Percentiles rank a stretch among this genome's conserved stretches.
Evolutionary conservation across 2,888 invertebrate species (phyloP).

Genomic region (Thysanoteuthis rhombus): DNA sequence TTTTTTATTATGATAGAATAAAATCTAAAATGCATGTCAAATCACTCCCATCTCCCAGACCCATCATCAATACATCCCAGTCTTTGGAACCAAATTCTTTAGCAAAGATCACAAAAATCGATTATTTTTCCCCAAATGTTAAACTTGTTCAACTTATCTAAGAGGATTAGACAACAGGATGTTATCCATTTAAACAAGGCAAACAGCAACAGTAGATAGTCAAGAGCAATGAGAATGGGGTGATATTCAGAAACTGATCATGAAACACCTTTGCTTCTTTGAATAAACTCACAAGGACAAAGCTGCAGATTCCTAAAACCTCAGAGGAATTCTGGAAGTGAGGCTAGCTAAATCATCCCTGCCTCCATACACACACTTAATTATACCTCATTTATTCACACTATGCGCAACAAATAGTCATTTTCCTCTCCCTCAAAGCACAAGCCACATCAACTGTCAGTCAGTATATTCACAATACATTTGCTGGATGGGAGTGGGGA

Average conservation of each 20-base stretch:
- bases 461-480: neutral
- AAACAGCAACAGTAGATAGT: neutral
- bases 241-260: neutral
- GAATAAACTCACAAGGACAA: neutral
- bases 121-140: neutral
- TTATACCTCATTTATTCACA: neutral
- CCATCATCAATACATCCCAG: neutral
- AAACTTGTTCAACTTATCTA: slow-evolving; percentile 12
- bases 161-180: neutral
- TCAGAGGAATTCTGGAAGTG: neutral
- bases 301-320: neutral
- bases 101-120: neutral
- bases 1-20: neutral
- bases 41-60: neutral
- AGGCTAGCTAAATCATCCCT: neutral
- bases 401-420: neutral
- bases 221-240: neutral
- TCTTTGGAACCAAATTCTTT: neutral
- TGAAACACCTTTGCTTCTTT: slow-evolving; percentile 12
- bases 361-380: neutral
- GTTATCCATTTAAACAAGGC: neutral
- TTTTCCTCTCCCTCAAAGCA: slow-evolving; percentile 1
- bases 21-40: neutral
- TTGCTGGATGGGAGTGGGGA: neutral
- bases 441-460: neutral